These are phyloP conservation scores for Buathra laborator DNA, from an alignment of 2,888 invertebrate genomes.

Conservation along the genomic window DNA sequence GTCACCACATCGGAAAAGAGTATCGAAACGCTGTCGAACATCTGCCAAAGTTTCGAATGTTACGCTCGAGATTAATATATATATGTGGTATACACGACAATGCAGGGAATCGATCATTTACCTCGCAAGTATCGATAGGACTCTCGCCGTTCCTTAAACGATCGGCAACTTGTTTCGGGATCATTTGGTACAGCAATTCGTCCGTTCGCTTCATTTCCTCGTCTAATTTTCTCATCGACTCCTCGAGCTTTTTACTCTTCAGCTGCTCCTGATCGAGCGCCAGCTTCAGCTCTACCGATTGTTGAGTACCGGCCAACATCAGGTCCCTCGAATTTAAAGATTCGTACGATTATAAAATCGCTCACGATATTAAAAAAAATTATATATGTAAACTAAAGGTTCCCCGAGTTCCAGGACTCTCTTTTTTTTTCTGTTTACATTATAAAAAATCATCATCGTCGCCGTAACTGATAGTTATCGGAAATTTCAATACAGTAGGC, in stretches of 20 bases:
- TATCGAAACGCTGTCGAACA: slow-evolving; percentile 98
- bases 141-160: slow-evolving; percentile 96
- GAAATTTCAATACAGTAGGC: too few relatives aligned
- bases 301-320: slow-evolving; percentile 98
- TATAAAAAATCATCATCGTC: too few relatives aligned
- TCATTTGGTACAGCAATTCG: slow-evolving; percentile 98
- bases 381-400: background rate
- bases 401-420: too few relatives aligned
- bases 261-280: slow-evolving; percentile 98
- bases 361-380: background rate
- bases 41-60: slow-evolving; percentile 87
- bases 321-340: slow-evolving; percentile 90
- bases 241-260: slow-evolving; percentile 97
- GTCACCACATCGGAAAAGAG: slow-evolving; percentile 99
- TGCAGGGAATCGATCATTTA: slow-evolving; percentile 81
- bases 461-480: too few relatives aligned
- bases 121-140: slow-evolving; percentile 98
- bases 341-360: background rate
- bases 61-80: background rate
- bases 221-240: slow-evolving; percentile 98
- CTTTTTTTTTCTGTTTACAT: too few relatives aligned
- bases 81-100: background rate
- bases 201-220: slow-evolving; percentile 98
- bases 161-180: slow-evolving; percentile 99
- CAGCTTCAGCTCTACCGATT: slow-evolving; percentile 97